Evolutionary conservation across 2,113 vertebrate genomes (phyloP).

Genomic region (Myotis yumanensis): DNA sequence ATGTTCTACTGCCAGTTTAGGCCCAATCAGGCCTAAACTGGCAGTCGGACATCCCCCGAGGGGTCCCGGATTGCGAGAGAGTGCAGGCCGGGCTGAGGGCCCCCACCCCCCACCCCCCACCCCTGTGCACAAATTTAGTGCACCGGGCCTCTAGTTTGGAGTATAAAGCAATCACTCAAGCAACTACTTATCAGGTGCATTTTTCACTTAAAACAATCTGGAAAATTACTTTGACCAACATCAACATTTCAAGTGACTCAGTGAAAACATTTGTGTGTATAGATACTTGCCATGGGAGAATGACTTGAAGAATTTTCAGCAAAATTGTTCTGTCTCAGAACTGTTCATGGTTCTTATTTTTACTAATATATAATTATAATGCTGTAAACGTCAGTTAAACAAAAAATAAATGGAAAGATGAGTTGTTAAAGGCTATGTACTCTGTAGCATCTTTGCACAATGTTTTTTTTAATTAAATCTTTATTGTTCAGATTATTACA

Average conservation of each 20-base stretch:
- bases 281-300: neutral
- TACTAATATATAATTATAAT: neutral
- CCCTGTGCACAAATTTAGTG: too few relatives aligned
- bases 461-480: too few relatives aligned
- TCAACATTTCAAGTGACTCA: neutral
- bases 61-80: too few relatives aligned
- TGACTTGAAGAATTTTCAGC: neutral
- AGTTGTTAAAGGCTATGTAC: neutral
- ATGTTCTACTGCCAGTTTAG: too few relatives aligned
- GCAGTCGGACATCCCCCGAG: too few relatives aligned
- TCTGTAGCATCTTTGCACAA: neutral
- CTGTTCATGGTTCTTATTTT: neutral
- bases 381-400: neutral
- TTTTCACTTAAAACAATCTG: neutral
- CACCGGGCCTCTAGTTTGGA: neutral
- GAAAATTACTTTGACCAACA: neutral
- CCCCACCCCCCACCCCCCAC: too few relatives aligned
- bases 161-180: neutral
- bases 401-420: neutral
- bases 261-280: neutral
- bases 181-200: neutral
- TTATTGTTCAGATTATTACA: too few relatives aligned
- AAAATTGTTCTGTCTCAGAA: neutral
- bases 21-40: too few relatives aligned
- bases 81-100: too few relatives aligned